phyloP scores from a whole-genome alignment of 2,113 vertebrate genomes.

The Sisor rabdophorus region DNA sequence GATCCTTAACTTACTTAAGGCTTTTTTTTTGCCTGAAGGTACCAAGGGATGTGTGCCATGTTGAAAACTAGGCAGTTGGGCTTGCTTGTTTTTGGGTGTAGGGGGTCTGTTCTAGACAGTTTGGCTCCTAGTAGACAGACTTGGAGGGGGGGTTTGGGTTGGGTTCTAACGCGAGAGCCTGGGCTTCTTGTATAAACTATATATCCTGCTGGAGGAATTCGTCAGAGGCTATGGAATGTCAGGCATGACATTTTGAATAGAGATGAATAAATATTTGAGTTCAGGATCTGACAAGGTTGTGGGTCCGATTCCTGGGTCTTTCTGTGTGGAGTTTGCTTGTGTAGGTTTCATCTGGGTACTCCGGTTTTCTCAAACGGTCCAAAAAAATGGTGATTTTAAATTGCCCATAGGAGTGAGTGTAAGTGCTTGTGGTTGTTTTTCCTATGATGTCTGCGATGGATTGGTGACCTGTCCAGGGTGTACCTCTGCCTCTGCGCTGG shows the following conservation, averaged over 20 bases:
- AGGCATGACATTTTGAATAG: constrained; percentile 38
- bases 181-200: constrained; percentile 65
- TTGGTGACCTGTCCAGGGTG: too few relatives aligned
- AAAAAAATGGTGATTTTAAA: too few relatives aligned
- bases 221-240: constrained; percentile 65
- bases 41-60: constrained; percentile 23
- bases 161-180: constrained; percentile 46
- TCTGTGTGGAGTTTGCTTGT: too few relatives aligned
- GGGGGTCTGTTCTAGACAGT: constrained; percentile 41
- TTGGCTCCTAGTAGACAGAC: constrained; percentile 53
- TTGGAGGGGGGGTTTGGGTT: constrained; percentile 4
- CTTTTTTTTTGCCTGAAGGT: constrained; percentile 26
- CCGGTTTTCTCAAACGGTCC: too few relatives aligned
- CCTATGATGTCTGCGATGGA: too few relatives aligned
- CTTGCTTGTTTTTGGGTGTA: constrained; percentile 39
- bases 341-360: too few relatives aligned
- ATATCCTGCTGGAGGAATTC: constrained; percentile 76
- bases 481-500: too few relatives aligned
- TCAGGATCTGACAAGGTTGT: too few relatives aligned
- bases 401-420: too few relatives aligned
- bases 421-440: too few relatives aligned
- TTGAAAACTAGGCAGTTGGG: constrained; percentile 36
- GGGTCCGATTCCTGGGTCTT: too few relatives aligned
- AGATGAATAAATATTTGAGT: too few relatives aligned
- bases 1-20: constrained; percentile 22